A percentile compares a stretch with the other conserved stretches of the same genome.
phyloP scores from a whole-genome alignment of 2,797 vertebrate genomes.

The Sternotherus odoratus region DNA sequence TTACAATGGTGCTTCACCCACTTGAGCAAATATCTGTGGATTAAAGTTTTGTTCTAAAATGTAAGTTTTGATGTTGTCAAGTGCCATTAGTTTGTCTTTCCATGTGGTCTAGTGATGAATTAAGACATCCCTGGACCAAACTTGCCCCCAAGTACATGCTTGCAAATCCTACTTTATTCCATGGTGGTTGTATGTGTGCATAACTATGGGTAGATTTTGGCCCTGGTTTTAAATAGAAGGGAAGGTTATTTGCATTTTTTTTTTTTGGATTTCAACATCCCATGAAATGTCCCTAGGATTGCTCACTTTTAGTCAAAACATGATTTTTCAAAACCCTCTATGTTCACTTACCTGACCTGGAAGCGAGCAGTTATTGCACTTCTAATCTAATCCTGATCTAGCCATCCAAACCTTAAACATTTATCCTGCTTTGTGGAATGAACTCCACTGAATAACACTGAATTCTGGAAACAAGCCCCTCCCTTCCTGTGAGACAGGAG shows the following conservation, averaged over 20 bases:
- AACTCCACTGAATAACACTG: neutral
- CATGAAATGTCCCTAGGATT: neutral
- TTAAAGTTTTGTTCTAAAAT: neutral
- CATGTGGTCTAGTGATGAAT: neutral
- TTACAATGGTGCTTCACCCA: neutral
- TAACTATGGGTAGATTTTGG: neutral
- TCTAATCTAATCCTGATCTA: neutral
- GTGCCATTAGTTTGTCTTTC: neutral
- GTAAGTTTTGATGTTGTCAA: neutral
- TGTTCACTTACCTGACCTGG: neutral
- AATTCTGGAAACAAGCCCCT: neutral
- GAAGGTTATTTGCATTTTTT: neutral
- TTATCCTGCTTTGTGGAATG: neutral
- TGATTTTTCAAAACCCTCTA: neutral
- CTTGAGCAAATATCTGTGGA: neutral
- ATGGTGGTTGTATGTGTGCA: neutral
- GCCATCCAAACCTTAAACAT: neutral
- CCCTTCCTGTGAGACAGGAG: neutral
- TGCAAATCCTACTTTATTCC: neutral
- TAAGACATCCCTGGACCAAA: neutral
- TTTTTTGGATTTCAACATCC: neutral
- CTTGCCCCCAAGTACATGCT: neutral
- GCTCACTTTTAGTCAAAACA: neutral
- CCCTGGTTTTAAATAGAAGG: neutral
- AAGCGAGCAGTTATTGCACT: rapidly evolving